Conservation (phyloP, 2,888 invertebrate genomes). For the Glaucopsyche alexis region DNA sequence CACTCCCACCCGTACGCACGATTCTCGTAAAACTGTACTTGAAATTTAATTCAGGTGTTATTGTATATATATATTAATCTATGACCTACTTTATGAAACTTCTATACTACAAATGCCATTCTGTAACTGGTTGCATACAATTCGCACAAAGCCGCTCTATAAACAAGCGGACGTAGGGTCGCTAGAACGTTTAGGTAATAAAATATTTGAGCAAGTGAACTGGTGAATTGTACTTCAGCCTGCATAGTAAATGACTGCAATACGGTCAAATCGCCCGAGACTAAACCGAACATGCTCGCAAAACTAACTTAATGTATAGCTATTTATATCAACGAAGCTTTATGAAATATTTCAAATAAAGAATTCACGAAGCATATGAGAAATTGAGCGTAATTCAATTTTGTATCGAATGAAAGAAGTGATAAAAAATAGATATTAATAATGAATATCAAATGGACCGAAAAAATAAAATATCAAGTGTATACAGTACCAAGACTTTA, state of each 20-base stretch:
- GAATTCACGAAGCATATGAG: neutral
- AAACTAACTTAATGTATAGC: neutral
- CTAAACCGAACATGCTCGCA: slow-evolving; percentile 5
- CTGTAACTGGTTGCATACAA: neutral
- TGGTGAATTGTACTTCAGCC: slow-evolving; percentile 1
- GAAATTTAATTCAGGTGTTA: too few species aligned
- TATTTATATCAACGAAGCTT: slow-evolving; percentile 9
- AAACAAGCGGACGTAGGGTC: slow-evolving; percentile 12
- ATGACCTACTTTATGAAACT: neutral
- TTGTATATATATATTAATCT: too few species aligned
- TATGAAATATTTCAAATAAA: slow-evolving; percentile 9
- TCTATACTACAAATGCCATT: neutral
- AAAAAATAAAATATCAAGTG: neutral
- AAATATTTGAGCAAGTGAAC: slow-evolving; percentile 9
- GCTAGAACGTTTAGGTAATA: slow-evolving; percentile 14
- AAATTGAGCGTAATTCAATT: neutral
- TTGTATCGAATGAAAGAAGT: neutral
- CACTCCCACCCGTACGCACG: too few species aligned
- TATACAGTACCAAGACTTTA: neutral
- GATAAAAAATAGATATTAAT: slow-evolving; percentile 10
- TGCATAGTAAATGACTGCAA: slow-evolving; percentile 7
- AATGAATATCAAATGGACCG: neutral
- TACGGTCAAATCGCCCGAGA: neutral
- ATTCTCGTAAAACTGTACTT: too few species aligned
- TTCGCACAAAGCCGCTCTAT: slow-evolving; percentile 5